A percentile compares a stretch with the other conserved stretches of the same genome.
Conservation (phyloP, 1,140 invertebrate species). For the Triops longicaudatus region DNA sequence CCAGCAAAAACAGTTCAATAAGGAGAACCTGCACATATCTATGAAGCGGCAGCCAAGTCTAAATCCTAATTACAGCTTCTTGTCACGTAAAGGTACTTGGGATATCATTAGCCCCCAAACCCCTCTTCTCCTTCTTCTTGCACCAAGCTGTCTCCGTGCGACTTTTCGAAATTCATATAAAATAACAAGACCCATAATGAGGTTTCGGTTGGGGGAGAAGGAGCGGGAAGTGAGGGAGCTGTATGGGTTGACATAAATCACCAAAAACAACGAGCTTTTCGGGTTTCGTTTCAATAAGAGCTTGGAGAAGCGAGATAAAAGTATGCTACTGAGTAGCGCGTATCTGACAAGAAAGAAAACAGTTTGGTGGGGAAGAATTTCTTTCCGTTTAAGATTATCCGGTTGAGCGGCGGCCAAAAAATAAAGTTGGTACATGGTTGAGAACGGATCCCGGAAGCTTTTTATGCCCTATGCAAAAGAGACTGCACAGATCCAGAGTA, state of each 20-base stretch:
- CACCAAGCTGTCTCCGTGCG: too few species aligned
- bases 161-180: too few species aligned
- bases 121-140: too few species aligned
- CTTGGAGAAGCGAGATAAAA: not conserved
- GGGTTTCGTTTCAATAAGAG: too few species aligned
- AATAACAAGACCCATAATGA: too few species aligned
- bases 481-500: not conserved
- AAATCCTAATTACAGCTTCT: not conserved
- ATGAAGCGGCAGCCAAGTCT: not conserved
- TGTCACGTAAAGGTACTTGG: constrained; percentile 1
- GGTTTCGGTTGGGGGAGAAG: too few species aligned
- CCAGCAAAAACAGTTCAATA: too few species aligned
- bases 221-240: too few species aligned
- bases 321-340: not conserved
- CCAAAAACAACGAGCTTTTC: too few species aligned
- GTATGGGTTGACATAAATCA: too few species aligned
- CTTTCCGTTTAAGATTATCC: not conserved
- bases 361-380: not conserved
- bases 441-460: not conserved
- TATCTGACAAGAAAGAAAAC: not conserved
- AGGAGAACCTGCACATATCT: not conserved
- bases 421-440: not conserved
- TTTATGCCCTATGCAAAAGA: not conserved
- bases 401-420: not conserved
- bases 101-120: not conserved